Evolutionary conservation across 1,140 invertebrate species (phyloP), one percentile per base, ranked within the genome.

Genomic region (Ceratosolen fusciceps): DNA sequence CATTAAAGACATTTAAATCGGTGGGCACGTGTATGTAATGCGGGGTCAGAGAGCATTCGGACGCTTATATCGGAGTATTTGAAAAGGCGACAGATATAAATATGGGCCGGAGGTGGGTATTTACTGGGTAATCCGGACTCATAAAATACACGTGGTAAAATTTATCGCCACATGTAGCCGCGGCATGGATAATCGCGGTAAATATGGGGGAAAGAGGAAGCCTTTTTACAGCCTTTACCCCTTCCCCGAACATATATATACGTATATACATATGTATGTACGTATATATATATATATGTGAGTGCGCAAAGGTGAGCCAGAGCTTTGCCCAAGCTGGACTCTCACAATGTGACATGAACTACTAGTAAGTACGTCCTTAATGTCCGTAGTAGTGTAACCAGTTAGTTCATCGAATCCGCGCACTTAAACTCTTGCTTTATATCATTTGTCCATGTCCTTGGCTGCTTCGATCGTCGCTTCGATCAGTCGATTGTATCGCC

Each of bases 321-420:
- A n/a, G 24, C 68, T 52, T 71, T 29, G 68, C 68, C 43, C 26
- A 71, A 74, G 39, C 43, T 14, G 39, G 72, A 58, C 78, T 80
- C 78, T 75, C 71, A 74, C 52, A 29, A 65, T 47, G 70, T 70
- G 77, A 79, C 70, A 47, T 24, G 7, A n/a, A n/a, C n/a, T n/a
- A n/a, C n/a, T n/a, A 21, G 54, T 52, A 31, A n/a, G 16, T 79
- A 43, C 58, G 60, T 81, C 65, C 83, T 83, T 82, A 83, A 60
- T n/a, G 84, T 84, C 83, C 80, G 80, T 82, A 79, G n/a, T n/a
- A n/a, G n/a, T n/a, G n/a, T n/a, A n/a, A n/a, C n/a, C n/a, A 43
- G 37, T 8, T 24, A 47, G 67, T 68, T 26, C 37, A 62, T 60
- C n/a, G 39, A 68, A 31, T 49, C 14, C 31, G 19, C 73, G 47